These are phyloP conservation scores for Nesogale talazaci DNA, from an alignment of 2,113 vertebrate genomes.

Conservation along the genomic window DNA sequence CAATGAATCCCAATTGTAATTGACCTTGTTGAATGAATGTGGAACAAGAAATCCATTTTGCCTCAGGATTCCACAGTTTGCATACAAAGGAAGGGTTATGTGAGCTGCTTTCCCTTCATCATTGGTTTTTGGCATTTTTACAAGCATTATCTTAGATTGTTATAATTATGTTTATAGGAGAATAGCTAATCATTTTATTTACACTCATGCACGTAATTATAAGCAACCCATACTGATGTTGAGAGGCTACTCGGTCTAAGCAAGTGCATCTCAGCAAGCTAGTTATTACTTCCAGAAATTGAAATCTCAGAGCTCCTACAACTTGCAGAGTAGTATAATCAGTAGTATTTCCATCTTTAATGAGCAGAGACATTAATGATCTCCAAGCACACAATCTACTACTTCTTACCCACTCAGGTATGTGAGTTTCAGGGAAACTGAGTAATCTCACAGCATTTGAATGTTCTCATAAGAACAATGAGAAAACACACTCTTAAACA, in stretches of 20 bases:
- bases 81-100: conserved; percentile 44
- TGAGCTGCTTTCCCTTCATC: conserved; percentile 55
- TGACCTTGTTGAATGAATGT: conserved; percentile 74
- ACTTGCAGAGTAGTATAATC: neutral
- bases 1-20: conserved; percentile 72
- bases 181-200: conserved; percentile 84
- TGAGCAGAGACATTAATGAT: neutral
- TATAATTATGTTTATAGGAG: conserved; percentile 83
- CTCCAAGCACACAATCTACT: neutral
- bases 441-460: neutral
- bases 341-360: neutral
- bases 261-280: conserved; percentile 75
- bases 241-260: conserved; percentile 82
- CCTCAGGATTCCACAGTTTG: conserved; percentile 62
- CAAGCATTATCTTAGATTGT: conserved; percentile 67
- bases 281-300: conserved; percentile 69
- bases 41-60: conserved; percentile 60
- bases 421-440: neutral
- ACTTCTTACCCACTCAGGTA: neutral
- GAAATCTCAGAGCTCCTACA: neutral
- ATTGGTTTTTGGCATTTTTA: conserved; percentile 37
- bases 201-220: conserved; percentile 79
- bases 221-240: conserved; percentile 83
- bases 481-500: too few species aligned
- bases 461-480: neutral